Base-by-base conservation (phyloP, 2,113 vertebrate species). In the Sceloporus undulatus region DNA sequence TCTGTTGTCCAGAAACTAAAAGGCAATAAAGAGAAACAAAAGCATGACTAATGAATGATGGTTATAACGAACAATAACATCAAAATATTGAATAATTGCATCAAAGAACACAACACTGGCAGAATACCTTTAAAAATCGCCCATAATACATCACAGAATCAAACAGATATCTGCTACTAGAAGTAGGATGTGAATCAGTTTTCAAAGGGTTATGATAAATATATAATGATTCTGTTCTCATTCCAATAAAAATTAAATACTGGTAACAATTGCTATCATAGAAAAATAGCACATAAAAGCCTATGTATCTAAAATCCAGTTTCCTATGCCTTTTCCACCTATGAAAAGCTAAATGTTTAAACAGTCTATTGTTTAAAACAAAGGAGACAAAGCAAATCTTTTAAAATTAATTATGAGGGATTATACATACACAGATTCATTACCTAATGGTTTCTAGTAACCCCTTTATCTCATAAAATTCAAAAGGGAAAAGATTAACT, bases 211-310 rank as follows among this genome's bases (percentile, higher is more conserved):
- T 92, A 95, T 70, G 84, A 71, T 89, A 89, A 95, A 93, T 91
- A 92, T 91, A 95, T 94, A 94, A 95, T 93, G 89, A 94, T 96
- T 94, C 95, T 94, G 92, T 77, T 95, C 84, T 96, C 92, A 88
- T 88, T 89, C 82, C 91, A 95, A 93, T 86, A 95, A 93, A 94
- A 96, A 95, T 71, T 93, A 94, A 94, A 94, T 86, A 92, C 59
- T 94, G 94, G 59, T 82, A 95, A 91, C 90, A 89, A 94, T 89
- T 93, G 87, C 88, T 94, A 84, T 42, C 27, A 19, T 73, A 78
- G 95, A 92, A 81, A 93, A 96, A 92, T 1, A 93, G 89, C 82
- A 88, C 25, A 85, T 56, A 79, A 66, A 93, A 93, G 85, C 23
- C 93, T 48, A 89, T 0, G 0, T 38, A 87, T 62, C 79, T n/a